phyloP scores from a whole-genome alignment of 1,140 invertebrate genomes.

The Drosophila burlai region DNA sequence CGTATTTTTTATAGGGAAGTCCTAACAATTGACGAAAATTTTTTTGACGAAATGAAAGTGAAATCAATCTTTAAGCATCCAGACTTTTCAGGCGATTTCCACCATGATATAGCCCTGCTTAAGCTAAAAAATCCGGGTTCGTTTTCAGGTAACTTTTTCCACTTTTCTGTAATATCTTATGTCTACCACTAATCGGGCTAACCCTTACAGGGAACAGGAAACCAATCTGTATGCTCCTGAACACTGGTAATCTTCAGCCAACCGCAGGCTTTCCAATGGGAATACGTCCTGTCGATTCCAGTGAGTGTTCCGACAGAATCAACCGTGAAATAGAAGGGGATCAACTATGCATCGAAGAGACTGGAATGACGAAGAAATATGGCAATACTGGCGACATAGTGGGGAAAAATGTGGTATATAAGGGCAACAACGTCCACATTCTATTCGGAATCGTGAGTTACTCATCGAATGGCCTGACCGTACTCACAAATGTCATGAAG shows the following conservation, averaged over 20 bases:
- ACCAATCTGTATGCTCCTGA: conserved; percentile 8
- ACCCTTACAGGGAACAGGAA: not conserved
- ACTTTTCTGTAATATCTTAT: not conserved
- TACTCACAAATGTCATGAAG: conserved; percentile 2
- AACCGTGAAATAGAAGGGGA: not conserved
- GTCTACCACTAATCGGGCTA: not conserved
- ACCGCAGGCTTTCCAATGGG: no score
- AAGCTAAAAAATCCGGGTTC: not conserved
- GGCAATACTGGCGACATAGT: not conserved
- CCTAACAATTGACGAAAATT: not conserved
- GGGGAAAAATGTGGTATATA: not conserved
- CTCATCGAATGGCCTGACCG: not conserved
- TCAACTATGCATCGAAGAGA: conserved; percentile 1
- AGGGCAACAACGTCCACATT: not conserved
- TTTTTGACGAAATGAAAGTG: not conserved
- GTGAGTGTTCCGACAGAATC: not conserved
- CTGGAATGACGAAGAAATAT: no score
- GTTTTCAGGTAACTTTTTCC: not conserved
- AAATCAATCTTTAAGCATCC: not conserved
- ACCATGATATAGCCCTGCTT: conserved; percentile 7
- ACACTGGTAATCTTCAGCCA: no score
- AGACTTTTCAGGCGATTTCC: not conserved
- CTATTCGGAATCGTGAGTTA: conserved; percentile 8
- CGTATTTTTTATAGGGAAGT: not conserved
- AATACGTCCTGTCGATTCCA: not conserved